phyloP scores from a whole-genome alignment of 2,113 vertebrate genomes.

The Psettodes erumei region DNA sequence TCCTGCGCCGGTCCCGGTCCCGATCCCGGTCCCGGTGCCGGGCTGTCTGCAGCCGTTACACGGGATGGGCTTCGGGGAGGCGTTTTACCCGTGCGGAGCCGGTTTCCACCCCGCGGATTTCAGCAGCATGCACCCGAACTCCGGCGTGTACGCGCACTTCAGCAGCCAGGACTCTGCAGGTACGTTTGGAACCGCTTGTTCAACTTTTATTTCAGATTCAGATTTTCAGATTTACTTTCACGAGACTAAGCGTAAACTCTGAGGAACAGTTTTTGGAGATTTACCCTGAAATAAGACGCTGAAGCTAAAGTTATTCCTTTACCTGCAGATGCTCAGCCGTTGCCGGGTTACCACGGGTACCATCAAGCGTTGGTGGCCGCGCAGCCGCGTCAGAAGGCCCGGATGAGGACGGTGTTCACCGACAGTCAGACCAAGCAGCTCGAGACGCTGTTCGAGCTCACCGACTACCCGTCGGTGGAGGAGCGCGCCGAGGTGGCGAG shows the following conservation, averaged over 20 bases:
- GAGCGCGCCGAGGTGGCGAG: conserved; percentile 71
- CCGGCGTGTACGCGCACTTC: conserved; percentile 21
- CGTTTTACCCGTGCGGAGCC: conserved; percentile 17
- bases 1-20: neutral
- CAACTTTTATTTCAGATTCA: neutral
- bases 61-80: conserved; percentile 33
- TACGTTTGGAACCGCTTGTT: neutral
- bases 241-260: no score
- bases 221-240: no score
- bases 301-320: fast-evolving
- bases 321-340: conserved; percentile 6
- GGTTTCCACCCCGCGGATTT: conserved; percentile 41
- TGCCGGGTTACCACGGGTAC: neutral
- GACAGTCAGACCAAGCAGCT: conserved; percentile 73
- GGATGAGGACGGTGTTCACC: conserved; percentile 80
- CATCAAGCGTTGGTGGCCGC: neutral
- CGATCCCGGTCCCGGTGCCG: neutral
- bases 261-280: no score
- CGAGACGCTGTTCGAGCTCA: conserved; percentile 74
- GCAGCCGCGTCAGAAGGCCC: conserved; percentile 45
- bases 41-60: conserved; percentile 41
- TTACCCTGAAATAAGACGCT: no score
- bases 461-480: conserved; percentile 72
- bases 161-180: conserved; percentile 15
- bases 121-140: conserved; percentile 1